A percentile compares a stretch with the other conserved stretches of the same genome.
These are phyloP conservation scores for Plebejus argus DNA, from an alignment of 2,888 invertebrate species.

Conservation along the genomic window DNA sequence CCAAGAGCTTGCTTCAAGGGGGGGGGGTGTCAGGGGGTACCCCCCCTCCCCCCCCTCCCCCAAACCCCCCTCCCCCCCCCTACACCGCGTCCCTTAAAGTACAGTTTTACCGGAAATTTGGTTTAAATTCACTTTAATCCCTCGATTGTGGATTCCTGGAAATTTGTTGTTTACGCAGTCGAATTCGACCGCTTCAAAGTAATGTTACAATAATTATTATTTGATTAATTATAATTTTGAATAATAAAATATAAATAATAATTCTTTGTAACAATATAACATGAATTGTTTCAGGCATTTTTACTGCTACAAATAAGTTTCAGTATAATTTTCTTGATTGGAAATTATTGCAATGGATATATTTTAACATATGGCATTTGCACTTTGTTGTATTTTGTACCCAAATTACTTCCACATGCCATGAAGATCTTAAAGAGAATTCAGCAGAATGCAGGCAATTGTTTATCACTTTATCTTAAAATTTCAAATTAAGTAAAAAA, in stretches of 20 bases:
- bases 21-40: no score
- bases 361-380: constrained; percentile 57
- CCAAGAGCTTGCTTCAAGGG: no score
- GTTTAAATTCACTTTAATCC: neutral
- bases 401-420: constrained; percentile 60
- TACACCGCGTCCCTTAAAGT: no score
- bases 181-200: no score
- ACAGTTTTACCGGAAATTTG: no score
- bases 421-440: constrained; percentile 57
- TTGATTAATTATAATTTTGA: no score
- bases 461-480: constrained; percentile 15
- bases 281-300: constrained; percentile 67
- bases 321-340: constrained; percentile 57
- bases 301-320: constrained; percentile 63
- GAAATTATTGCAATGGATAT: constrained; percentile 66
- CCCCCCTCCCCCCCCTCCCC: no score
- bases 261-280: neutral
- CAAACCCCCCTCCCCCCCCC: no score
- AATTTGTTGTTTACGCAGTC: no score
- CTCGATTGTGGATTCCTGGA: no score
- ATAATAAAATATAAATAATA: neutral
- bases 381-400: constrained; percentile 56
- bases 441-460: constrained; percentile 66
- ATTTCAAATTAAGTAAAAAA: neutral
- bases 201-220: no score